Conservation (phyloP, 2,888 invertebrate species). For the Calliopum simillimum region DNA sequence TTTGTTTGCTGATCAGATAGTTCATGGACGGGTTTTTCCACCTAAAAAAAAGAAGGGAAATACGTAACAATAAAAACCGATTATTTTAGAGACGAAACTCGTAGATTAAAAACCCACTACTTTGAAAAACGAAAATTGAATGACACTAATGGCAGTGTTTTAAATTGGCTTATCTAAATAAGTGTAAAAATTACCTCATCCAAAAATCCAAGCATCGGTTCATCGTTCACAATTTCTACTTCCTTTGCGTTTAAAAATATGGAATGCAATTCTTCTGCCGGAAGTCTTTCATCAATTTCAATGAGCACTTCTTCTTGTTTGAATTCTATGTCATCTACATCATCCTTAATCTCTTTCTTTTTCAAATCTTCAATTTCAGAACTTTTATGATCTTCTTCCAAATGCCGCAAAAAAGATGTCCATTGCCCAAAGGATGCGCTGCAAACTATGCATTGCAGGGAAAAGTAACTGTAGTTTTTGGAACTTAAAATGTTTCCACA, state of each 20-base stretch:
- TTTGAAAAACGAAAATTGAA: no score
- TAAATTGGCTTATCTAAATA: no score
- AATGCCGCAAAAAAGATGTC: conserved; percentile 37
- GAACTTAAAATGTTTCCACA: conserved; percentile 40
- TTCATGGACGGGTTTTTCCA: no score
- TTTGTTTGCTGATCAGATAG: no score
- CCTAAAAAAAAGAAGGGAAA: no score
- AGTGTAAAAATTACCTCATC: conserved; percentile 11
- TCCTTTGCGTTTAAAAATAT: conserved; percentile 23
- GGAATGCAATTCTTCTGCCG: conserved; percentile 7
- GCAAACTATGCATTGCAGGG: conserved; percentile 33
- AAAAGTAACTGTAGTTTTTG: conserved; percentile 38
- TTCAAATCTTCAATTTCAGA: no score
- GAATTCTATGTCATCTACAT: neutral
- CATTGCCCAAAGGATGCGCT: conserved; percentile 36
- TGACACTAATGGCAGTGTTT: no score
- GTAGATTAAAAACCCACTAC: no score
- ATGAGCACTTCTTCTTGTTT: neutral
- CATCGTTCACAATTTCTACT: conserved; percentile 2
- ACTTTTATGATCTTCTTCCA: conserved; percentile 29
- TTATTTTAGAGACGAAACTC: no score
- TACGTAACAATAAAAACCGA: no score
- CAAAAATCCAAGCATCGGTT: conserved; percentile 20
- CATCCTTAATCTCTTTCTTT: neutral
- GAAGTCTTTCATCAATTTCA: neutral